These are phyloP conservation scores for Spodoptera picta DNA, from an alignment of 2,888 invertebrate genomes.

Conservation along the genomic window DNA sequence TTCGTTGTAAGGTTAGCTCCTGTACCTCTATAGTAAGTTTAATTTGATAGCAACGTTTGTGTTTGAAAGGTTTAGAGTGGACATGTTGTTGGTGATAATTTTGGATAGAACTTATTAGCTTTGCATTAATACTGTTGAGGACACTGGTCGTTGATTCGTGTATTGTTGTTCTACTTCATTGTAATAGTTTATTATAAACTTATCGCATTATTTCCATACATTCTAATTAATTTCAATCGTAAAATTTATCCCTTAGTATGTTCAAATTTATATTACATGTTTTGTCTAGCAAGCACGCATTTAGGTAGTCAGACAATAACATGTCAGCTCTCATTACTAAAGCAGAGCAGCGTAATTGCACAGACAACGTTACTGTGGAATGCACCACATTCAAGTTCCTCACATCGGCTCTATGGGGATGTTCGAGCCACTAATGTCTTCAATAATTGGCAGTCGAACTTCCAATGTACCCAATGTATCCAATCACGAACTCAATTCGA, in stretches of 20 bases:
- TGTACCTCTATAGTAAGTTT: constrained; percentile 25
- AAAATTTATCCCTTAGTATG: too few species aligned
- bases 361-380: constrained; percentile 65
- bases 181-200: too few species aligned
- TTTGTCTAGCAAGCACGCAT: background rate
- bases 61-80: constrained; percentile 18
- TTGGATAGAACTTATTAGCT: background rate
- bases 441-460: constrained; percentile 80
- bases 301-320: constrained; percentile 9
- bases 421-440: constrained; percentile 74
- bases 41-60: constrained; percentile 17
- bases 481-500: constrained; percentile 66
- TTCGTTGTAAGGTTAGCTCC: constrained; percentile 47
- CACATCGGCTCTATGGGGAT: constrained; percentile 70
- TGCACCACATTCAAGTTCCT: constrained; percentile 69
- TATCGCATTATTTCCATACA: too few species aligned
- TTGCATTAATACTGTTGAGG: background rate
- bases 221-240: too few species aligned
- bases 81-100: constrained; percentile 22
- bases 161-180: too few species aligned
- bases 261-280: too few species aligned
- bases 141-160: too few species aligned
- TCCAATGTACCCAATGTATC: constrained; percentile 72
- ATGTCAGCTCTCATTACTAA: constrained; percentile 32
- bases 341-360: constrained; percentile 36